These are phyloP conservation scores for Drosophila maculinotata DNA, from an alignment of 2,888 invertebrate genomes.

Conservation along the genomic window DNA sequence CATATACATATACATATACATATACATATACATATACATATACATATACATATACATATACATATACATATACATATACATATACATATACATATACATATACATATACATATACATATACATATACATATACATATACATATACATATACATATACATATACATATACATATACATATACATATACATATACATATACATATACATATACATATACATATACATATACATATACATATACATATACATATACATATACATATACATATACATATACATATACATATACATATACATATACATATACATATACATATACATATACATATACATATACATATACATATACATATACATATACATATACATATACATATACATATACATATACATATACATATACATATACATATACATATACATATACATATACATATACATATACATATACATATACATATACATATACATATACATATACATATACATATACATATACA, in stretches of 20 bases:
- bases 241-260: conserved; percentile 1
- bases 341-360: conserved; percentile 1
- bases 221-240: conserved; percentile 9
- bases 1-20: not conserved
- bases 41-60: conserved; percentile 2
- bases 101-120: not conserved
- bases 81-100: not conserved
- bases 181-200: conserved; percentile 13
- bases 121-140: not conserved
- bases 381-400: conserved; percentile 8
- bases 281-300: conserved; percentile 8
- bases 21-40: conserved; percentile 13
- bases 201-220: conserved; percentile 5
- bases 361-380: not conserved
- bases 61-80: conserved; percentile 3
- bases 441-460: conserved; percentile 11
- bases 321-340: conserved; percentile 13
- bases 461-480: not conserved
- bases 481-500: conserved; percentile 3
- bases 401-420: conserved; percentile 1
- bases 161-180: conserved; percentile 15
- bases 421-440: conserved; percentile 5
- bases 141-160: not conserved
- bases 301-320: conserved; percentile 6
- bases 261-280: conserved; percentile 8